Evolutionary conservation across 2,888 invertebrate species (phyloP), one percentile per base, ranked within the genome.

Genomic region (Azorinus chamasolen): DNA sequence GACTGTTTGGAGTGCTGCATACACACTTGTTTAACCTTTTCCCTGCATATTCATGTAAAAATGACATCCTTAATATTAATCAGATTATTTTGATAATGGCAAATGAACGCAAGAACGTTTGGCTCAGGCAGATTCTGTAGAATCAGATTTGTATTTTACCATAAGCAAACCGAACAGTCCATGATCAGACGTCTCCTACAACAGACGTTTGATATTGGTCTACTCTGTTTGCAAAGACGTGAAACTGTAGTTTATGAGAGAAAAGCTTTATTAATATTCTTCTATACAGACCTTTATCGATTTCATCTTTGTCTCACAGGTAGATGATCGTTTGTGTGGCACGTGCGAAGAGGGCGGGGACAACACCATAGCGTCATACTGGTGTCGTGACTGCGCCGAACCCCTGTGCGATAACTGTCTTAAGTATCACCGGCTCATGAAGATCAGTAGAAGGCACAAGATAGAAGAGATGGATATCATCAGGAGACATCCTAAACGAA

Each of bases 341-440:
- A 72, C 78, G 25, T 81, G 81, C 39, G 78, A 81, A 51, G 78
- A 81, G 48, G 81, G 81, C 25, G 81, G 81, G 1, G 74, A 81
- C 55, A 75, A 41, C 3, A 77, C 77, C 4, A 25, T 81, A 24
- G 81, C 81, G 32, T 78, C 81, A n/a, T 73, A 78, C 32, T 81
- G 81, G 81, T 81, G 81, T 53, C 74, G 81, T n/a, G 81, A 81
- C 53, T 81, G 81, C 50, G 75, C 75, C 24, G 81, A 81, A 24
- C 74, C 81, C 6, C 71, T 81, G 8, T 81, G 81, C 37, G 81
- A 81, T 50, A 78, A 72, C 68, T 81, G 81, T 50, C 72, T 81
- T 12, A 77, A 75, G 48, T 81, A 81, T 57, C 81, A 81, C 58
- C 66, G 78, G 10, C 72, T 78, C 18, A 78, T 81, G 81, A 81